These are phyloP conservation scores for Platichthys stellatus DNA, from an alignment of 2,113 vertebrate species.

Conservation along the genomic window DNA sequence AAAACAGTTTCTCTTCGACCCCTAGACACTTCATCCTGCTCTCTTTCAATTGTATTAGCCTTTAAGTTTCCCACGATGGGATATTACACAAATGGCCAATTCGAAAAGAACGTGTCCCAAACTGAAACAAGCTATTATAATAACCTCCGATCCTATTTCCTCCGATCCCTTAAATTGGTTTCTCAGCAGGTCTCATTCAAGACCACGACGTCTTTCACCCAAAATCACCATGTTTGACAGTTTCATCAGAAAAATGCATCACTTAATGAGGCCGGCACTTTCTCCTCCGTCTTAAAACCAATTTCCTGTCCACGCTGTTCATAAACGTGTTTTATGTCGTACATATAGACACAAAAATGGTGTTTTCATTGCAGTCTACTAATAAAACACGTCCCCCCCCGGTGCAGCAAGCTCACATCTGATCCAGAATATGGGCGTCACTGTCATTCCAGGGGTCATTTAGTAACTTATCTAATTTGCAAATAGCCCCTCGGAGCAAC, in stretches of 20 bases:
- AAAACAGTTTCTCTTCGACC: background rate
- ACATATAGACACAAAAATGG: background rate
- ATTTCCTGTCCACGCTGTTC: conserved; percentile 5
- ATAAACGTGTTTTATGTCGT: conserved; percentile 18
- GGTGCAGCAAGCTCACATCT: conserved; percentile 20
- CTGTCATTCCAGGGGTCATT: conserved; percentile 39
- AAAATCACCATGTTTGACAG: conserved; percentile 32
- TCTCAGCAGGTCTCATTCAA: conserved; percentile 32
- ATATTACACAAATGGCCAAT: conserved; percentile 1
- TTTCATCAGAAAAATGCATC: conserved; percentile 39
- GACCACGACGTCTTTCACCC: conserved; percentile 8
- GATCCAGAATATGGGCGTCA: conserved; percentile 22
- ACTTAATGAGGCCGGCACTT: conserved; percentile 15
- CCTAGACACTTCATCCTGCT: background rate
- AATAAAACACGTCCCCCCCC: background rate
- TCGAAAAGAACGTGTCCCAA: conserved; percentile 13
- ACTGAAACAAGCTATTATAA: conserved; percentile 12
- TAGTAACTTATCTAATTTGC: conserved; percentile 47
- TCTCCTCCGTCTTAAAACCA: background rate
- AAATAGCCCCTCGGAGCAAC: conserved; percentile 11
- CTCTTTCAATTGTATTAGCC: conserved; percentile 4
- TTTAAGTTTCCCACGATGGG: background rate
- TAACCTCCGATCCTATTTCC: conserved; percentile 11
- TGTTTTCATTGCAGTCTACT: background rate
- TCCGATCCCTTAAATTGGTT: conserved; percentile 30